Evolutionary conservation across 2,113 vertebrate species (phyloP), one percentile per base, ranked within the genome.

Genomic region (Lepidothrix coronata): DNA sequence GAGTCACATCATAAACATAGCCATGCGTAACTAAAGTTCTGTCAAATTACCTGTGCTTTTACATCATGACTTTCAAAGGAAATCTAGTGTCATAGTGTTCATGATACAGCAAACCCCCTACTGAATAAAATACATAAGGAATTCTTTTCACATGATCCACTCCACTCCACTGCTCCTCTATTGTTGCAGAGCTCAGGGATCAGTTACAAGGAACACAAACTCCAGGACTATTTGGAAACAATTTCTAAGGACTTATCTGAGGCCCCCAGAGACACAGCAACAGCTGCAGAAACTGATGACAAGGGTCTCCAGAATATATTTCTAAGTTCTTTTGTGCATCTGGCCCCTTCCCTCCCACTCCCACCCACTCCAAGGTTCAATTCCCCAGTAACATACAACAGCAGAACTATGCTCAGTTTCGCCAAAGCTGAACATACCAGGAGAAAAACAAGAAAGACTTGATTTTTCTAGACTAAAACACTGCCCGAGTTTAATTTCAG

Each of bases 401-500:
- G 12, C 14, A 63, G 49, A 81, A 83, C 39, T 11, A 49, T 0
- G 0, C 28, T n/a, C 31, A 77, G 63, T 27, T 22, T 3, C 20
- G 44, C 59, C 75, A 61, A 85, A 75, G 48, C 33, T 65, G 33
- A 77, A 54, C 6, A 16, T 1, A 1, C 15, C 21, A 18, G 24
- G 35, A 85, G 54, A 72, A 76, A 87, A 90, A 71, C 46, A 17
- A 41, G 39, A 41, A 41, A 41, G 21, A 80, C 51, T 88, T 57
- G 28, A 48, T 59, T 73, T 81, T 91, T 78, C 24, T 49, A 84
- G 35, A 84, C 65, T 71, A 90, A 83, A 94, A 77, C 46, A 61
- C 5, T 77, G 83, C 54, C 31, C 1, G 6, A 85, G 33, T 77
- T 95, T 91, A 88, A 95, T 86, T 91, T 92, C 79, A 67, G 79